A percentile compares a stretch with the other conserved stretches of the same genome.
Conservation (phyloP, 2,888 invertebrate species). For the Acleris holmiana region DNA sequence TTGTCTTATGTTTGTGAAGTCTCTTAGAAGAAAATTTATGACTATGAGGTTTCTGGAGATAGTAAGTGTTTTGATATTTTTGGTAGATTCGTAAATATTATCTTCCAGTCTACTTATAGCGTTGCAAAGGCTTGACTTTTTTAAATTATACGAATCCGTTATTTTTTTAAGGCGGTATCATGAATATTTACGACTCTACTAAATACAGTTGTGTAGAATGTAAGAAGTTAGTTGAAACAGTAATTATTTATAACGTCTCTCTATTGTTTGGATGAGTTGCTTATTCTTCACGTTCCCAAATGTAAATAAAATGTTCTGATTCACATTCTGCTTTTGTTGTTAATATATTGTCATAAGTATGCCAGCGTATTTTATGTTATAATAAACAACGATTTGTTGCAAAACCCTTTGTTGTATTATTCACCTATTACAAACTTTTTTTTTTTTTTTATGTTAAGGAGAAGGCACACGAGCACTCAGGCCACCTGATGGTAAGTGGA, state of each 20-base stretch:
- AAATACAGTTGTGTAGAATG: conserved; percentile 3
- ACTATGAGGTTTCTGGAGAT: not conserved
- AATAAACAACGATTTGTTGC: conserved; percentile 67
- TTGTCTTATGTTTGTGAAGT: not conserved
- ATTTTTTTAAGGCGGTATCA: not conserved
- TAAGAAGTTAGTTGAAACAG: conserved; percentile 17
- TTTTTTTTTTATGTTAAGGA: no score
- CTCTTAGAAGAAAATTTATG: not conserved
- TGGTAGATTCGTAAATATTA: not conserved
- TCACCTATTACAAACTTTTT: no score
- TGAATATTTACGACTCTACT: not conserved
- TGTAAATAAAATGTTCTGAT: conserved; percentile 59
- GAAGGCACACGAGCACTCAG: no score
- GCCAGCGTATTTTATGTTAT: conserved; percentile 63
- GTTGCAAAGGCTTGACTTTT: not conserved
- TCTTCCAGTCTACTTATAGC: not conserved
- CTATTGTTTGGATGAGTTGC: conserved; percentile 45
- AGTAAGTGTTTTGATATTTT: conserved; percentile 1
- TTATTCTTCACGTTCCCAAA: conserved; percentile 47
- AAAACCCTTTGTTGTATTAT: conserved; percentile 24
- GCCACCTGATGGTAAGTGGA: no score
- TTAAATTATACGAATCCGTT: not conserved
- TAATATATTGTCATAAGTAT: conserved; percentile 64
- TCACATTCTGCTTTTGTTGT: conserved; percentile 66
- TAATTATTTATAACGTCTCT: conserved; percentile 13